A percentile compares a stretch with the other conserved stretches of the same genome.
Evolutionary conservation across 2,113 vertebrate species (phyloP).

Genomic region (Mionectes macconnelli): DNA sequence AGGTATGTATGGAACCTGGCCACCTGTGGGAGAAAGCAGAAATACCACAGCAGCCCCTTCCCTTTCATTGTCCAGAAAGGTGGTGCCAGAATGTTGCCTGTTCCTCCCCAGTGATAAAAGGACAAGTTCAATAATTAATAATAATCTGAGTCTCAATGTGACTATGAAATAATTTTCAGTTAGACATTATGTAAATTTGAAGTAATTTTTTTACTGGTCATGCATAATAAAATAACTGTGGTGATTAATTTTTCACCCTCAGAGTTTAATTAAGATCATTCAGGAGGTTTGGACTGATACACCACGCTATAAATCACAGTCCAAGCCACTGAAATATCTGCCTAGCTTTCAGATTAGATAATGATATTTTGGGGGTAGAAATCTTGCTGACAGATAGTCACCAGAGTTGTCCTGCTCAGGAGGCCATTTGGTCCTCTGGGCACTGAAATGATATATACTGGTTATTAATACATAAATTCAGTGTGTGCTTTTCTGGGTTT

Average conservation of each 20-base stretch:
- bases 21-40: neutral
- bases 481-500: neutral
- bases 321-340: neutral
- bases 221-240: conserved; percentile 40
- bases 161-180: conserved; percentile 25
- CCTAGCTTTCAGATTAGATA: conserved; percentile 10
- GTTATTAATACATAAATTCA: conserved; percentile 2
- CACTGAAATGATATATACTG: neutral
- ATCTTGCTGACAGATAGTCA: conserved; percentile 6
- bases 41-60: neutral
- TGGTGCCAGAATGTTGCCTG: neutral
- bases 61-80: neutral
- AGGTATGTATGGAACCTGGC: neutral
- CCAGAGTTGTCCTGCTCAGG: neutral
- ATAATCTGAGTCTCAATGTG: neutral
- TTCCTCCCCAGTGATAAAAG: neutral
- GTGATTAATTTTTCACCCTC: conserved; percentile 56
- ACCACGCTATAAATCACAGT: conserved; percentile 1
- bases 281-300: neutral
- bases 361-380: neutral
- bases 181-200: conserved; percentile 51
- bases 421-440: neutral
- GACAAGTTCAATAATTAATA: conserved; percentile 24
- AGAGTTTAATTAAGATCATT: conserved; percentile 64
- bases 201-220: conserved; percentile 12